phyloP scores from a whole-genome alignment of 2,888 invertebrate genomes.

The Drosophila monieri region DNA sequence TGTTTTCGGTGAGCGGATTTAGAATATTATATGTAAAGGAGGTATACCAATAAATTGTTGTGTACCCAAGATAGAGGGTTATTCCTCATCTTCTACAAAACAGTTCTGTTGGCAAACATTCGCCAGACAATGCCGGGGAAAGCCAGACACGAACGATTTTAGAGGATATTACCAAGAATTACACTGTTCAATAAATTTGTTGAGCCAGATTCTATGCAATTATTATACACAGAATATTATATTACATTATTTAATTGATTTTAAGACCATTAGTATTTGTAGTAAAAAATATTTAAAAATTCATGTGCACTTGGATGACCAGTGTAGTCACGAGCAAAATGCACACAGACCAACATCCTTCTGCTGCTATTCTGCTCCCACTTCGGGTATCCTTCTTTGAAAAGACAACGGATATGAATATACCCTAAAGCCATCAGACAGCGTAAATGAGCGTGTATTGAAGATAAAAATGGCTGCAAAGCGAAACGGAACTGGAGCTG shows the following conservation, averaged over 20 bases:
- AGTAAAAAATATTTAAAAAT: not conserved
- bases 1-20: constrained; percentile 10
- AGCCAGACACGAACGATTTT: constrained; percentile 31
- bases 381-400: constrained; percentile 48
- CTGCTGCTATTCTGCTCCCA: constrained; percentile 34
- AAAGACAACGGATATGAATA: constrained; percentile 78
- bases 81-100: constrained; percentile 19
- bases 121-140: constrained; percentile 41
- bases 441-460: constrained; percentile 77
- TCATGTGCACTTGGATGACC: not conserved
- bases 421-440: constrained; percentile 76
- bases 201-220: not conserved
- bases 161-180: constrained; percentile 51
- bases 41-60: constrained; percentile 14
- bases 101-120: constrained; percentile 21
- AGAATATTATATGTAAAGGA: not conserved
- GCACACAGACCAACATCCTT: constrained; percentile 32
- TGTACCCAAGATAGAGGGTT: constrained; percentile 13
- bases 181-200: constrained; percentile 12
- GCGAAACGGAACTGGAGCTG: constrained; percentile 20
- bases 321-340: constrained; percentile 48
- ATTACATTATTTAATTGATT: no score
- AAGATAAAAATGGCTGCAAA: constrained; percentile 63
- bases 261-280: not conserved
- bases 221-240: no score